Percentiles rank a stretch among this genome's conserved stretches.
Conservation (phyloP, 2,797 vertebrate species). For the Sebastes umbrosus region DNA sequence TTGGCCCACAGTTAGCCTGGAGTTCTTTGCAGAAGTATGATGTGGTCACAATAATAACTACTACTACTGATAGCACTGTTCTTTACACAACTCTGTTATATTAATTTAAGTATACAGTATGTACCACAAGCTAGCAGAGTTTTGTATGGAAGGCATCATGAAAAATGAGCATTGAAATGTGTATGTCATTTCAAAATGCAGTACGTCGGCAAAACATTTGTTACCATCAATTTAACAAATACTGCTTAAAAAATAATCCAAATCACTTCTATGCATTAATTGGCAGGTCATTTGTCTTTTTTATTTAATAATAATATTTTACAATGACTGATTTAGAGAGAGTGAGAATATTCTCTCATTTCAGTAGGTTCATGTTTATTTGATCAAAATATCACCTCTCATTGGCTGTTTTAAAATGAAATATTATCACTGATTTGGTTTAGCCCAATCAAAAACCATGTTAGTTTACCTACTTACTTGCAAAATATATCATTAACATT, state of each 20-base stretch:
- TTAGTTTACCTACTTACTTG: slow-evolving; percentile 26
- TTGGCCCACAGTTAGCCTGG: slow-evolving; percentile 11
- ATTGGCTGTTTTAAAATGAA: background rate
- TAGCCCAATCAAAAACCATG: slow-evolving; percentile 5
- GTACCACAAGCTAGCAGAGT: slow-evolving; percentile 81
- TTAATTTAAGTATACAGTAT: slow-evolving; percentile 78
- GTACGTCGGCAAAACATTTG: background rate
- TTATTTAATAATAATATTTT: background rate
- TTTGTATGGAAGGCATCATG: slow-evolving; percentile 57
- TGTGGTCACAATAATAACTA: slow-evolving; percentile 51
- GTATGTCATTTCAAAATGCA: slow-evolving; percentile 10
- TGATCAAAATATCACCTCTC: slow-evolving; percentile 3
- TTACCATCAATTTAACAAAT: background rate
- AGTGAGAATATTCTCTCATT: background rate
- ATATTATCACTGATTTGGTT: slow-evolving; percentile 4
- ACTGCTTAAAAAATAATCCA: background rate
- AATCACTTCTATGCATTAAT: background rate
- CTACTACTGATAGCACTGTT: slow-evolving; percentile 53
- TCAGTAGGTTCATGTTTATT: background rate
- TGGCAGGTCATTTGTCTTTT: background rate
- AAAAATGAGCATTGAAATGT: slow-evolving; percentile 42
- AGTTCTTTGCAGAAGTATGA: slow-evolving; percentile 51
- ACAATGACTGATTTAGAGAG: background rate
- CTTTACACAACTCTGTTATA: slow-evolving; percentile 73
- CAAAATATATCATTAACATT: slow-evolving; percentile 23